Evolutionary conservation across 2,113 vertebrate species (phyloP), one percentile per base, ranked within the genome.

Genomic region (Nycticorax nycticorax): DNA sequence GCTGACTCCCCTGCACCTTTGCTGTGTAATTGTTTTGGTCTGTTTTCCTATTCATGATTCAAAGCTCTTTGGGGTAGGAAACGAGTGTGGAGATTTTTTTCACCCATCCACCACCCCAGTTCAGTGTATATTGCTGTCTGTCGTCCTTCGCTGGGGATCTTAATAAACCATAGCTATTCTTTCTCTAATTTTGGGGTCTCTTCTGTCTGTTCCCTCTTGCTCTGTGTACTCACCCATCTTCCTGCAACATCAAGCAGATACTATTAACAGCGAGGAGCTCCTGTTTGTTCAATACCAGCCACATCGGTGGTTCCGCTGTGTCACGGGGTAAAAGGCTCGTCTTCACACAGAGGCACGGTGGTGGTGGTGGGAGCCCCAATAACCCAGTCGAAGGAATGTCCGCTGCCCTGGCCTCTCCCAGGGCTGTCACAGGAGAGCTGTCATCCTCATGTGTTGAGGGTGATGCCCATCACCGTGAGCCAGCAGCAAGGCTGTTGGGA

Each of bases 401-500:
- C 20, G 22, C 23, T 76, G 43, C 24, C 41, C 19, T 27, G 57
- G 19, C 41, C 71, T 64, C 50, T 82, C n/a, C 39, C 10, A 9
- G 6, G 32, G 30, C 14, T 57, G 23, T 64, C 12, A 8, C 17
- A 50, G 69, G 22, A 59, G 43, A 17, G 16, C 23, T 0, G 1
- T 30, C 63, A 63, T 27, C 64, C 23, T 24, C 3, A 1, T 8
- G 50, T 22, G 21, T 23, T 13, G 13, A 39, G 19, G 20, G 19
- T 57, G 43, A 32, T 71, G 33, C 43, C 16, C 9, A 3, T 52
- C 2, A 0, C 59, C 0, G 0, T 23, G 18, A 15, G 9, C 2
- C 9, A 32, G 3, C 21, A 59, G 66, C 39, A 27, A 41, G 18
- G 28, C 63, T 64, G 11, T 33, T 14, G 16, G 33, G 39, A 74